Percentiles rank a stretch among this genome's conserved stretches.
These are phyloP conservation scores for Lepidurus packardi DNA, from an alignment of 1,140 invertebrate genomes.

Conservation along the genomic window DNA sequence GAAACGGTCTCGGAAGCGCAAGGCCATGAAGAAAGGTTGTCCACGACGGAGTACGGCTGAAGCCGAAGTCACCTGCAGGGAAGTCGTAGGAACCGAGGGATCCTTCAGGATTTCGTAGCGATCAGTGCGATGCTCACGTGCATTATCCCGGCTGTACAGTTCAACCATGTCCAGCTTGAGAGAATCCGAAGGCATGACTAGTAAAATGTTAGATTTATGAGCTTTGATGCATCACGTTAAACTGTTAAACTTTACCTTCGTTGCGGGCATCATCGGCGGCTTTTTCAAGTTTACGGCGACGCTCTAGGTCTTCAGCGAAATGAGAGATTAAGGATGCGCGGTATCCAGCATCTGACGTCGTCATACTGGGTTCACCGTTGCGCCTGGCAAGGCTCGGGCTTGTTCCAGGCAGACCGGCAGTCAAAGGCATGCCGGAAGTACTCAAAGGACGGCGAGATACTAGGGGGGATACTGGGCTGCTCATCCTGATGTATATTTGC, in stretches of 20 bases:
- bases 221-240: neutral
- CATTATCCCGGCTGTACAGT: slow-evolving; percentile 58
- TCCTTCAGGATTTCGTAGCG: slow-evolving; percentile 57
- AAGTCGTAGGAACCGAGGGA: slow-evolving; percentile 41
- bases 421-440: neutral
- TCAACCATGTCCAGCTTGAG: slow-evolving; percentile 55
- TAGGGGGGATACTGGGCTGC: neutral
- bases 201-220: neutral
- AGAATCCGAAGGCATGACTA: slow-evolving; percentile 43
- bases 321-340: slow-evolving; percentile 31
- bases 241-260: neutral
- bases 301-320: slow-evolving; percentile 33
- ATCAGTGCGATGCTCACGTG: slow-evolving; percentile 55
- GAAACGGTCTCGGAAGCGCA: slow-evolving; percentile 51
- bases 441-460: neutral
- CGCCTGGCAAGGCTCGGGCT: neutral
- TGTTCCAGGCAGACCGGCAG: neutral
- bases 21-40: slow-evolving; percentile 55
- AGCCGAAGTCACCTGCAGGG: slow-evolving; percentile 40
- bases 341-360: slow-evolving; percentile 25
- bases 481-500: neutral
- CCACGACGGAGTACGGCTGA: slow-evolving; percentile 56
- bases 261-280: slow-evolving; percentile 30
- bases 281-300: slow-evolving; percentile 29
- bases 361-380: neutral